These are phyloP conservation scores for Micoletzkya japonica DNA, from an alignment of 2,888 invertebrate species.

Conservation along the genomic window DNA sequence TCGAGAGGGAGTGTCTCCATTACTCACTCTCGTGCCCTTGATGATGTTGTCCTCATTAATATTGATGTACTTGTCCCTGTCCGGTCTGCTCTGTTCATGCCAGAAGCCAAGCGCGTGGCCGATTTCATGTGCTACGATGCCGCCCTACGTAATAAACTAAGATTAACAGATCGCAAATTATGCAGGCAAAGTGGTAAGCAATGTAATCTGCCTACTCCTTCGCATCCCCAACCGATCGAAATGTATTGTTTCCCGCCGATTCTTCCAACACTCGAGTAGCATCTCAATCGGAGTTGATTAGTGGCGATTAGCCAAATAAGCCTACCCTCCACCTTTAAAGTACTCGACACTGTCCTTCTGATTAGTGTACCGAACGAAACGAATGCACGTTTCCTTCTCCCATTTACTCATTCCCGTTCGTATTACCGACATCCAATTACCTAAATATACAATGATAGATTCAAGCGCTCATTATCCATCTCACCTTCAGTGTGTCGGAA, in stretches of 20 bases:
- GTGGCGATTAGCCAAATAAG: not conserved
- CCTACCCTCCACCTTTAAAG: slow-evolving; percentile 43
- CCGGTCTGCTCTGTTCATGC: slow-evolving; percentile 51
- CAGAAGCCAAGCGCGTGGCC: slow-evolving; percentile 52
- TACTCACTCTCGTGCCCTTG: slow-evolving; percentile 33
- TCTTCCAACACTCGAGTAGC: slow-evolving; percentile 52
- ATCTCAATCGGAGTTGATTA: slow-evolving; percentile 31
- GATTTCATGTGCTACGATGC: slow-evolving; percentile 52
- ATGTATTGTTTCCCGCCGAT: slow-evolving; percentile 49
- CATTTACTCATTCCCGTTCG: slow-evolving; percentile 45
- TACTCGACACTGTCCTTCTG: slow-evolving; percentile 38
- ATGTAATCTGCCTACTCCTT: slow-evolving; percentile 32
- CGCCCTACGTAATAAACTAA: slow-evolving; percentile 31
- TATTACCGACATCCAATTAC: slow-evolving; percentile 40
- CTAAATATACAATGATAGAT: slow-evolving; percentile 31
- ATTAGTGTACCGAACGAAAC: slow-evolving; percentile 35
- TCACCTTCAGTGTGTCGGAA: slow-evolving; percentile 37
- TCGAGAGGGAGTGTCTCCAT: not conserved
- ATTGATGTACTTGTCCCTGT: slow-evolving; percentile 47
- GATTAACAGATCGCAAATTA: not conserved
- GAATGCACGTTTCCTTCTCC: slow-evolving; percentile 48
- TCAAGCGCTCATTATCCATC: not conserved
- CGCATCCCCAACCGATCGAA: slow-evolving; percentile 53
- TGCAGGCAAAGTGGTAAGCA: too few relatives aligned
- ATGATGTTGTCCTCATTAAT: slow-evolving; percentile 45